Evolutionary conservation across 2,888 invertebrate genomes (phyloP), one percentile per base, ranked within the genome.

Genomic region (Erannis defoliaria): DNA sequence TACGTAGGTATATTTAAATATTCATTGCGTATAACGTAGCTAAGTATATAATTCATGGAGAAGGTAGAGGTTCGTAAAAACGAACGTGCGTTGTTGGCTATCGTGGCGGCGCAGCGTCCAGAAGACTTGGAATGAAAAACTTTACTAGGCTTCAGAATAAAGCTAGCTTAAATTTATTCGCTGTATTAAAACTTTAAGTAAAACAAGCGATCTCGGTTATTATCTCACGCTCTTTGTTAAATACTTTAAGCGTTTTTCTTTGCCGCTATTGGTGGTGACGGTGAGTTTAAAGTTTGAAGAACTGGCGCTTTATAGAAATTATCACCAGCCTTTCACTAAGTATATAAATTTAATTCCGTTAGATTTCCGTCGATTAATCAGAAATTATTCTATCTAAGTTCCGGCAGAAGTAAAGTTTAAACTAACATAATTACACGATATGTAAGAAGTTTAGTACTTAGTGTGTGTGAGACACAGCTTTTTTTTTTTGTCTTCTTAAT

Each of bases 201-300:
- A 80, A 83, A 80, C 81, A 82, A 80, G 77, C 76, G 71, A 76
- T 77, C 75, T 68, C 70, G 72, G 78, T 76, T 77, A 76, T 77
- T 75, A 77, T 78, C 75, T 72, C 74, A 72, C 67, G 71, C 72
- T 79, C 81, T 82, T 85, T 81, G 79, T 80, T 73, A 75, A 77
- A 78, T 79, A 77, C 75, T 84, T 81, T 46, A 46, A 75, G 73
- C 74, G 73, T 56, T 33, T 55, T 54, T 56, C 69, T 74, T 76
- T 66, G 69, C 71, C 68, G 70, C 60, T 68, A 72, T 72, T 74
- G 72, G 74, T 71, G 66, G 72, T 68, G 71, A 55, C 61, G 64
- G 58, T 70, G 56, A 57, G 54, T 67, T 68, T 62, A 62, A 67
- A 73, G 67, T 71, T 73, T 71, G 61, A 66, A 67, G 29, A 70